phyloP scores from a whole-genome alignment of 1,140 invertebrate genomes.

The Drosophila biarmipes region DNA sequence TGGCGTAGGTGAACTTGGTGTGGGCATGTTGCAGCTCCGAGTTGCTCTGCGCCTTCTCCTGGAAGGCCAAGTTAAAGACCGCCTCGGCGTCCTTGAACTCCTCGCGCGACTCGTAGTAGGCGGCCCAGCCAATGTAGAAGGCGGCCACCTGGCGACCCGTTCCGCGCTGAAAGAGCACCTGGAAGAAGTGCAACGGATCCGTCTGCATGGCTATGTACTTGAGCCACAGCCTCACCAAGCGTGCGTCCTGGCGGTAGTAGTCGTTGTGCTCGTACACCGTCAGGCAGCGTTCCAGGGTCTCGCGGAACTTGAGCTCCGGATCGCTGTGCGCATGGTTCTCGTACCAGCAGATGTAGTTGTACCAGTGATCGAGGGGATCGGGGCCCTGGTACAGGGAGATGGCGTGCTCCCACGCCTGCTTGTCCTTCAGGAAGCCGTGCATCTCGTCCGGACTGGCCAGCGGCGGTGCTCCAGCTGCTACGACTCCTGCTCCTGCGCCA shows the following conservation, averaged over 20 bases:
- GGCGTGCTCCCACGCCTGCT: slow-evolving; percentile 90
- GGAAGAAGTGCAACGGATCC: slow-evolving; percentile 91
- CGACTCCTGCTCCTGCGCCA: slow-evolving; percentile 14
- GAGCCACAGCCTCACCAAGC: slow-evolving; percentile 94
- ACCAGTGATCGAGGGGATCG: slow-evolving; percentile 95
- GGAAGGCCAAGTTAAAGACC: slow-evolving; percentile 89
- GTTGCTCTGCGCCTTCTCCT: slow-evolving; percentile 88
- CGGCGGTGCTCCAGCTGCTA: slow-evolving; percentile 15
- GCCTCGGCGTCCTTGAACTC: slow-evolving; percentile 91
- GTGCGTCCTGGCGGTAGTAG: slow-evolving; percentile 92
- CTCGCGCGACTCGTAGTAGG: slow-evolving; percentile 90
- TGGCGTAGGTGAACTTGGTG: slow-evolving; percentile 88
- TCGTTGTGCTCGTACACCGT: slow-evolving; percentile 91
- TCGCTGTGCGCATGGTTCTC: slow-evolving; percentile 95
- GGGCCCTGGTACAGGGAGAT: slow-evolving; percentile 92
- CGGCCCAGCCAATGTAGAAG: slow-evolving; percentile 92
- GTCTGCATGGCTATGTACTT: slow-evolving; percentile 94
- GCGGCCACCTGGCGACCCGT: slow-evolving; percentile 90
- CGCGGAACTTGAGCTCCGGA: slow-evolving; percentile 90
- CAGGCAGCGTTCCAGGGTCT: slow-evolving; percentile 92
- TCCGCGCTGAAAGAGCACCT: slow-evolving; percentile 89
- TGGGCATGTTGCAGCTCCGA: slow-evolving; percentile 90
- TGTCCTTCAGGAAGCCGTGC: slow-evolving; percentile 79
- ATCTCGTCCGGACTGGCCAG: slow-evolving; percentile 66
- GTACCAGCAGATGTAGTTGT: slow-evolving; percentile 95